Percentiles rank a stretch among this genome's conserved stretches.
Conservation (phyloP, 2,888 invertebrate species). For the Acanthosepion esculentum region DNA sequence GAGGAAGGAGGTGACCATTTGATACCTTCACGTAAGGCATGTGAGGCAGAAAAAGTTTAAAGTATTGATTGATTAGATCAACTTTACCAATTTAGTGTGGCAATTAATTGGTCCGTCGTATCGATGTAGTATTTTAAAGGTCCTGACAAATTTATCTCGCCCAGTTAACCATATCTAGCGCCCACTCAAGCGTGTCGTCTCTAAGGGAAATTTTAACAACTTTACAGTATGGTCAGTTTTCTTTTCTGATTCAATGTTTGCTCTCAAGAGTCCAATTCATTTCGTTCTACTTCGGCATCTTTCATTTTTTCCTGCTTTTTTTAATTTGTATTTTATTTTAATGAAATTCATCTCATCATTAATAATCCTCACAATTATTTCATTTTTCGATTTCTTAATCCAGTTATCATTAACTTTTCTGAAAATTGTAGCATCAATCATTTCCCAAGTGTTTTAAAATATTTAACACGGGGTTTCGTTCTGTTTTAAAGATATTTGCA, state of each 20-base stretch:
- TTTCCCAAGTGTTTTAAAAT: too few relatives aligned
- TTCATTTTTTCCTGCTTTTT: too few relatives aligned
- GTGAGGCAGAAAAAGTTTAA: neutral
- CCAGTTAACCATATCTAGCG: neutral
- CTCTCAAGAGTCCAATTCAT: neutral
- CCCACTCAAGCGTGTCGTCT: neutral
- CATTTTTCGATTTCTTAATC: too few relatives aligned
- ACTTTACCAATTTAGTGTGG: neutral
- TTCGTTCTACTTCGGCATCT: neutral
- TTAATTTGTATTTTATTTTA: too few relatives aligned
- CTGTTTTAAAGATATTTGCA: too few relatives aligned
- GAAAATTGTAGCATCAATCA: too few relatives aligned
- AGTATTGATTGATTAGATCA: neutral
- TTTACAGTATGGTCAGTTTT: neutral
- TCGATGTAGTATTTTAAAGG: neutral
- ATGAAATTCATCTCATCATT: too few relatives aligned
- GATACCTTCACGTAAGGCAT: neutral
- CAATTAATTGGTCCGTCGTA: neutral
- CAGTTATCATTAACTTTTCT: too few relatives aligned
- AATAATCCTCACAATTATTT: too few relatives aligned
- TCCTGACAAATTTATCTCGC: neutral
- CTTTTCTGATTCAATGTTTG: neutral
- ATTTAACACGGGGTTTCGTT: too few relatives aligned
- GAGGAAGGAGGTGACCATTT: neutral
- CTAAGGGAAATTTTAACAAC: neutral